Conservation (phyloP, 1,140 invertebrate genomes). For the Brachionus calyciflorus region DNA sequence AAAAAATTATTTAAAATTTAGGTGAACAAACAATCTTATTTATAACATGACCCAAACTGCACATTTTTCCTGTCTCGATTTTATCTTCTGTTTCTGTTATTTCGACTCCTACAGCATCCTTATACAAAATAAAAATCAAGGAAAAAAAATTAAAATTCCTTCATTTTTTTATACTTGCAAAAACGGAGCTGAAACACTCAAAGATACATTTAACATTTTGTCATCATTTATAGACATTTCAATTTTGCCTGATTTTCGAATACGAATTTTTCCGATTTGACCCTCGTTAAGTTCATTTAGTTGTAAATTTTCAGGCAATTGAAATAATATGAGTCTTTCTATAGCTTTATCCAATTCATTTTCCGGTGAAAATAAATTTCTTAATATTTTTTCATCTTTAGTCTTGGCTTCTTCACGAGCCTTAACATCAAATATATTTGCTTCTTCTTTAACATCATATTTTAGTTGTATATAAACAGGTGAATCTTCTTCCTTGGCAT, state of each 20-base stretch:
- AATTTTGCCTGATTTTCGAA: conserved; percentile 29
- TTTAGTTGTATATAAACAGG: conserved; percentile 8
- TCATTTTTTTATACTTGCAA: conserved; percentile 18
- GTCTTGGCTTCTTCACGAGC: not conserved
- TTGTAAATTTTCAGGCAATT: conserved; percentile 26
- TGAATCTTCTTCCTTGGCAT: not conserved
- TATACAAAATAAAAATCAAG: not conserved
- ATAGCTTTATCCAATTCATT: not conserved
- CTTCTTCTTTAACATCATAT: conserved; percentile 14
- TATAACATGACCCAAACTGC: not conserved
- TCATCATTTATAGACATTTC: conserved; percentile 19
- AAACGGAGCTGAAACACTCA: conserved; percentile 40
- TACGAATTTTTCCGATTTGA: conserved; percentile 25
- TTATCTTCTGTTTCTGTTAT: conserved; percentile 7
- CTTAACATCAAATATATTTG: not conserved
- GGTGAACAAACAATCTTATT: conserved; percentile 44
- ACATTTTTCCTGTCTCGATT: not conserved
- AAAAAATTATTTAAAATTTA: conserved; percentile 23
- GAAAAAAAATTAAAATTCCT: not conserved
- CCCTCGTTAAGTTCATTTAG: conserved; percentile 26
- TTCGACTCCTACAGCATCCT: conserved; percentile 35
- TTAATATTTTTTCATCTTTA: conserved; percentile 32
- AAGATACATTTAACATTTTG: not conserved
- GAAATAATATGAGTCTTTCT: conserved; percentile 16
- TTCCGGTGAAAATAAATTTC: conserved; percentile 4